Conservation (phyloP, 2,888 invertebrate genomes). For the Anticlea derivata region DNA sequence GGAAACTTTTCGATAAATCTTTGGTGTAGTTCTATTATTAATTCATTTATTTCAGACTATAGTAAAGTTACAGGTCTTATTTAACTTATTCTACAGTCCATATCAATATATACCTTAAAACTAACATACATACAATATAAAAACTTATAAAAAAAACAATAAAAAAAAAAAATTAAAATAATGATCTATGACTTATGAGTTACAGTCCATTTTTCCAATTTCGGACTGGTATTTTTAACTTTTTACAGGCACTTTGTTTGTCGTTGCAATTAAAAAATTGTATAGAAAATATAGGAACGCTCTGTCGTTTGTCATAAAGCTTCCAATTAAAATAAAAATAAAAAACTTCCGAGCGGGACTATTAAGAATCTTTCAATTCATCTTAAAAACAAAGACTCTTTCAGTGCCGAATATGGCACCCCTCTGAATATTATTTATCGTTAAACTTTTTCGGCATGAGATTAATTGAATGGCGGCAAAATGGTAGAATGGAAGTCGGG, state of each 20-base stretch:
- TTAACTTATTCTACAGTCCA: too few relatives aligned
- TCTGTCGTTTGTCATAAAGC: conserved; percentile 7
- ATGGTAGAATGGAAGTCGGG: conserved; percentile 33
- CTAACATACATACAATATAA: too few relatives aligned
- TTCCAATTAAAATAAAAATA: conserved; percentile 31
- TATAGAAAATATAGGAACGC: conserved; percentile 16
- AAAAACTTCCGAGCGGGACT: conserved; percentile 28
- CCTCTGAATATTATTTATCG: conserved; percentile 66
- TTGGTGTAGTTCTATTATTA: conserved; percentile 1
- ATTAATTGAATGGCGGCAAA: conserved; percentile 65
- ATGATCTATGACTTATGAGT: too few relatives aligned
- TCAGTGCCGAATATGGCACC: conserved; percentile 50
- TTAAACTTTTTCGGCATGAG: conserved; percentile 54
- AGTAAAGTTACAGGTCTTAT: too few relatives aligned
- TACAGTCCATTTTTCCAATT: conserved; percentile 1
- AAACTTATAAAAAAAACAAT: too few relatives aligned
- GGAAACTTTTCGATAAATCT: conserved; percentile 12
- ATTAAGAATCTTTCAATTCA: conserved; percentile 48
- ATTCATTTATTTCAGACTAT: too few relatives aligned
- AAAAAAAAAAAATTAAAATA: too few relatives aligned
- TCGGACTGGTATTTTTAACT: not conserved
- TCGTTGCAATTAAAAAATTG: conserved; percentile 26
- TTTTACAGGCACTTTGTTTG: conserved; percentile 3
- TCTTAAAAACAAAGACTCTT: conserved; percentile 62
- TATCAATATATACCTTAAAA: too few relatives aligned